Evolutionary conservation across 2,797 vertebrate species (phyloP), one percentile per base, ranked within the genome.

Genomic region (Malacoraja senta): DNA sequence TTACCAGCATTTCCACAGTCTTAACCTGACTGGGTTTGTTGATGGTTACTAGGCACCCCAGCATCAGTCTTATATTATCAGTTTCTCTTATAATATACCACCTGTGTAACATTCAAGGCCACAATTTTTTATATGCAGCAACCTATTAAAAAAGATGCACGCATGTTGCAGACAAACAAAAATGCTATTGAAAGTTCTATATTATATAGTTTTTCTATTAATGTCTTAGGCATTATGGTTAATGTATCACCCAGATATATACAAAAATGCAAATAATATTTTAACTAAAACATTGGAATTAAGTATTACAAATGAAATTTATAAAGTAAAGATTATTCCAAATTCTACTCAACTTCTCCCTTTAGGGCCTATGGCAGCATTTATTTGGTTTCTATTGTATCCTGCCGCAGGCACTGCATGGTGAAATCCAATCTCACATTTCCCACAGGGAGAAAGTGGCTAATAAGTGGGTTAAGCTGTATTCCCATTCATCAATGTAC

Each of bases 401-500:
- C 71, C 90, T n/a, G 90, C 90, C 90, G 53, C 24, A 44, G 71
- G 90, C 90, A 76, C 38, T 92, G 90, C 90, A 53, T 92, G 71
- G 90, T 53, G 71, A 92, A 92, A 92, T 92, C 68, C 38, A 92
- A 92, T 92, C 71, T 92, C 71, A 92, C 21, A 92, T 74, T 76
- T 92, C 90, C 90, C 90, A 76, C 71, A 44, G 90, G 86, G 90
- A 76, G 44, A 92, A 92, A 92, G 35, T 92, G 90, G 90, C 71
- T 92, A 92, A 92, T 92, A 76, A 92, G 90, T 74, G 71, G 71
- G 71, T 74, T 92, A 92, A 92, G 38, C 90, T 76, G 26, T 76
- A 72, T 4, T 76, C 90, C 24, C 71, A 92, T 92, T 92, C 71
- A 92, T 92, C 90, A 92, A 76, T 76, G 90, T 92, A 92, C 71